Conservation (phyloP, 2,797 vertebrate genomes). For the Paguma larvata region DNA sequence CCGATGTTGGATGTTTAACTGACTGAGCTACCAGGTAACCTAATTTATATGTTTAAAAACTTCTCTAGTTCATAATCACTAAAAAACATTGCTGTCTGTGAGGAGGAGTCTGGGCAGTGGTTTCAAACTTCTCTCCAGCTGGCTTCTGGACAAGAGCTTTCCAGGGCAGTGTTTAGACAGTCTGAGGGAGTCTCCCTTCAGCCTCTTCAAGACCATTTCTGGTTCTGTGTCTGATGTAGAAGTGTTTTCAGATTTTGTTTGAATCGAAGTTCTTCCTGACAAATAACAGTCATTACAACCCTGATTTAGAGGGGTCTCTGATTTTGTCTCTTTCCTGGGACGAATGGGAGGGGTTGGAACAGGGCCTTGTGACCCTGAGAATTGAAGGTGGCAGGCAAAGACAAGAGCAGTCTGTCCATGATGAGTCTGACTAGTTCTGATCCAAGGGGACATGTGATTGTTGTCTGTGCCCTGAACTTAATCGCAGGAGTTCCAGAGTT, state of each 20-base stretch:
- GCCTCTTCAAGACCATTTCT: background rate
- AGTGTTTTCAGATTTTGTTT: background rate
- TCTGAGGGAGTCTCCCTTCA: too few relatives aligned
- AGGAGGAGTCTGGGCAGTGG: background rate
- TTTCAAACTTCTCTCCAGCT: background rate
- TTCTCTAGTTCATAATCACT: too few relatives aligned
- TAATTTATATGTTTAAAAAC: too few relatives aligned
- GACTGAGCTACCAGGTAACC: too few relatives aligned
- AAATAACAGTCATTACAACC: background rate
- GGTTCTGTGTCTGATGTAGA: background rate
- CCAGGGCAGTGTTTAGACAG: background rate
- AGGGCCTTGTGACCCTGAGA: background rate
- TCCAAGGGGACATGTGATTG: background rate
- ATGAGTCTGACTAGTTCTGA: background rate
- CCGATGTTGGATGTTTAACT: too few relatives aligned
- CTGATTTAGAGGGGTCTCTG: background rate
- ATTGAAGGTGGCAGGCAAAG: background rate
- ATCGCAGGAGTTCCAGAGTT: background rate
- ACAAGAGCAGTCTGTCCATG: background rate
- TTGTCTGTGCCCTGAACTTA: background rate
- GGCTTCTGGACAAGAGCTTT: background rate
- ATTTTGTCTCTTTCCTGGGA: background rate
- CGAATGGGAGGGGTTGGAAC: background rate
- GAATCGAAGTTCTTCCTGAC: background rate
- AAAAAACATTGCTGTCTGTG: background rate